These are phyloP conservation scores for Lytechinus variegatus DNA, from an alignment of 35 echinoderm and acorn worm species.

Conservation along the genomic window DNA sequence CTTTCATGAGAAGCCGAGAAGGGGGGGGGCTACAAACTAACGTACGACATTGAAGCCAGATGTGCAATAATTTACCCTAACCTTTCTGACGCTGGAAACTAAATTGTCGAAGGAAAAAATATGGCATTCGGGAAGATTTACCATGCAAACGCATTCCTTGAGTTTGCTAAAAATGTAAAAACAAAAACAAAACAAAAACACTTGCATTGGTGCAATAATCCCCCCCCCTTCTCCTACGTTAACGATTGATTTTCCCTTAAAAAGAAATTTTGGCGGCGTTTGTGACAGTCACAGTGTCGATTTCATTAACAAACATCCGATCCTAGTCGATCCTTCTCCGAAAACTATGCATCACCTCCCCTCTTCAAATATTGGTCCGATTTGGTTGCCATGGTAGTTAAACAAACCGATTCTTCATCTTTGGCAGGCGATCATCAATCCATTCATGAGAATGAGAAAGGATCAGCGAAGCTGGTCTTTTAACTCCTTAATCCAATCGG, in stretches of 20 bases:
- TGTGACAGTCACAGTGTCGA: slow-evolving; percentile 6
- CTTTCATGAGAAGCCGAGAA: no score
- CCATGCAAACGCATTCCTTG: no score
- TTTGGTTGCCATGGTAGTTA: background rate
- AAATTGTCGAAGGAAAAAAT: no score
- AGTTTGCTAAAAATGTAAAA: no score
- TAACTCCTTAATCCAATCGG: background rate
- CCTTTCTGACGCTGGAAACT: no score
- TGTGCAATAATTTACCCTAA: no score
- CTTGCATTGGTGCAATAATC: background rate
- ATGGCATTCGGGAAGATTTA: no score
- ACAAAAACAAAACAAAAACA: no score
- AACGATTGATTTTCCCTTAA: background rate
- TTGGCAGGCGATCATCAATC: background rate
- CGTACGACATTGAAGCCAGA: no score
- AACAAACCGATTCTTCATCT: slow-evolving; percentile 3
- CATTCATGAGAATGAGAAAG: background rate
- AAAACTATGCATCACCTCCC: background rate
- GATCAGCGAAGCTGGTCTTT: background rate
- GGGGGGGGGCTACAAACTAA: no score
- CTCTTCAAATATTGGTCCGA: slow-evolving; percentile 1
- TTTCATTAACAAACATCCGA: background rate
- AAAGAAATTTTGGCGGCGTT: background rate
- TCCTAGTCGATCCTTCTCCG: background rate
- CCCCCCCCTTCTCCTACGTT: background rate